Evolutionary conservation across 1,140 invertebrate genomes (phyloP), one percentile per base, ranked within the genome.

Genomic region (Lucilia sericata): DNA sequence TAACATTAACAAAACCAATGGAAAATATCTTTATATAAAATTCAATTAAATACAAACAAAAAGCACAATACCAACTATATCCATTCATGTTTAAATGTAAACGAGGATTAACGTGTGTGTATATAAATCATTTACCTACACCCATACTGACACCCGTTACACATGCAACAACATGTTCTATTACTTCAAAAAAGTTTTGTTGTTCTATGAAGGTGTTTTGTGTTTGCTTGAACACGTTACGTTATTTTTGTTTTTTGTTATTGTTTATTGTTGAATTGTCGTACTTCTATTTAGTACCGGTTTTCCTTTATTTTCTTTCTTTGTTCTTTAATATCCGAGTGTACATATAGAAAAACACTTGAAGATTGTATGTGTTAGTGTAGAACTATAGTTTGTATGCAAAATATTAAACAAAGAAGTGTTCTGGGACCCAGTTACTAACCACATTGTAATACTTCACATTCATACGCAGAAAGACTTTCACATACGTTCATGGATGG

Each of bases 221-320:
- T 60, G 55, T 60, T 60, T 60, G 55, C 55, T 60, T 60, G 14
- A 60, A 60, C 55, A 60, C 55, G 55, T 60, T n/a, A 17, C n/a
- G 25, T 30, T 30, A 14, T 55, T 55, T 55, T 55, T 60, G 17
- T 60, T 60, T 60, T 7, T 60, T 14, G 10, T n/a, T 60, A 12
- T 60, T 60, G 55, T 14, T 60, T 60, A 7, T 60, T 60, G 14
- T 60, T 60, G 55, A n/a, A 60, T 60, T 60, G 14, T 60, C 55
- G 55, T 60, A 60, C 55, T 60, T 60, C n/a, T n/a, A 60, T 60
- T 60, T 60, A 60, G 14, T n/a, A 60, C 14, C n/a, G 55, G n/a
- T 60, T 60, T 60, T n/a, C 55, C 55, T 60, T 60, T 60, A 17
- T 60, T 60, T 14, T 60, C n/a, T 2, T 60, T 60, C n/a, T 60